Conservation (phyloP, 2,113 vertebrate species). For the Sorex fumeus region DNA sequence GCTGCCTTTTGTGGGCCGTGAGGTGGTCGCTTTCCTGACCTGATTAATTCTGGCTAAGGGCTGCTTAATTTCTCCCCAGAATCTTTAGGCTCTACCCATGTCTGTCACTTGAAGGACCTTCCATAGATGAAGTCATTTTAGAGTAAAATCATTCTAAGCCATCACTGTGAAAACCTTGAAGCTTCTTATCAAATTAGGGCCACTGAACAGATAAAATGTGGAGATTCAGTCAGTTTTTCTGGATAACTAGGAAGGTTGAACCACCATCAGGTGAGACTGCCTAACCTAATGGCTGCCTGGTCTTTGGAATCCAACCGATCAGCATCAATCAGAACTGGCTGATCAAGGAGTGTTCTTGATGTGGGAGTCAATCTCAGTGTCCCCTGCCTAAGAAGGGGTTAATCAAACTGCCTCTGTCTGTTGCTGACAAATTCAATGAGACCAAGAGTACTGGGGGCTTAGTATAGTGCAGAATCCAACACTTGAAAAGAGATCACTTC, state of each 20-base stretch:
- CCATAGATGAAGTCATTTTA: constrained; percentile 39
- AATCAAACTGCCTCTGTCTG: too few relatives aligned
- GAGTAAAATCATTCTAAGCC: constrained; percentile 31
- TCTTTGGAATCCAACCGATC: not conserved
- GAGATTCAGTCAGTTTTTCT: constrained; percentile 15
- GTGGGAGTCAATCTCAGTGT: rapidly evolving
- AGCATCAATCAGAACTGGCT: not conserved
- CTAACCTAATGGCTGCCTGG: not conserved
- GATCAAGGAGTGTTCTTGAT: not conserved
- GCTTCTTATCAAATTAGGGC: constrained; percentile 60
- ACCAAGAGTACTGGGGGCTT: too few relatives aligned
- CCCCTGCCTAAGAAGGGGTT: not conserved
- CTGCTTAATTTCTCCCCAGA: not conserved
- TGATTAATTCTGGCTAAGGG: constrained; percentile 8
- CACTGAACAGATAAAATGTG: not conserved
- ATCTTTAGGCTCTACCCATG: not conserved
- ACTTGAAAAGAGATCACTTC: not conserved
- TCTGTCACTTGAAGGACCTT: not conserved
- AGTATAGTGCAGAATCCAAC: not conserved
- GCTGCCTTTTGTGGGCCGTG: not conserved
- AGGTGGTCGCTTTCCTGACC: not conserved
- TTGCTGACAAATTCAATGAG: not conserved
- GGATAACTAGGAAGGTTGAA: not conserved
- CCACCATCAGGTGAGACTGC: not conserved
- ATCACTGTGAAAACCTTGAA: constrained; percentile 55